Evolutionary conservation across 2,888 invertebrate genomes (phyloP).

Genomic region (Dynastes hyllus): DNA sequence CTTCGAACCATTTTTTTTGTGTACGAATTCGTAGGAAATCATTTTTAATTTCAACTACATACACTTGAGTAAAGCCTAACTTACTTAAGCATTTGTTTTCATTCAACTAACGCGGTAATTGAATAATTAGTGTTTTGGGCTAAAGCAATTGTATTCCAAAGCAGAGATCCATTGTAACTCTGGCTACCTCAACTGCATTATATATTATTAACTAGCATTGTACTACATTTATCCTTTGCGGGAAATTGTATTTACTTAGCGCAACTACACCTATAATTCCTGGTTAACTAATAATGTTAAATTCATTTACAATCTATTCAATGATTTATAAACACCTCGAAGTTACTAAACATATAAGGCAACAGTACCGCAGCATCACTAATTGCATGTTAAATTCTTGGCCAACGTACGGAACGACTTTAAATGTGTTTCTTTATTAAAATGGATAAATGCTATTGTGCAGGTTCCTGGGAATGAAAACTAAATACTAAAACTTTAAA

Average conservation of each 20-base stretch:
- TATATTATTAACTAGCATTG: constrained; percentile 22
- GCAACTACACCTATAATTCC: constrained; percentile 35
- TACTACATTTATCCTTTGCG: constrained; percentile 9
- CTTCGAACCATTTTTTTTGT: too few relatives aligned
- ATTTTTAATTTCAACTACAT: too few relatives aligned
- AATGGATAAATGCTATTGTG: too few relatives aligned
- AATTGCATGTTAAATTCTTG: too few relatives aligned
- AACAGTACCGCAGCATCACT: not conserved
- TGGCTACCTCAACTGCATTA: constrained; percentile 31
- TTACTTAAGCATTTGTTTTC: not conserved
- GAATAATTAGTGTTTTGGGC: too few relatives aligned
- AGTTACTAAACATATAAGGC: not conserved
- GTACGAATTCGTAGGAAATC: too few relatives aligned
- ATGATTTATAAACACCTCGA: not conserved
- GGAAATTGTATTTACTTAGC: constrained; percentile 27
- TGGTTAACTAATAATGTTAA: constrained; percentile 33
- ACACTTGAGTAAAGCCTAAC: too few relatives aligned
- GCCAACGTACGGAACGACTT: too few relatives aligned
- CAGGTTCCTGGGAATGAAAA: too few relatives aligned
- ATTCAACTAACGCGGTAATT: not conserved
- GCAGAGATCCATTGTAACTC: constrained; percentile 12
- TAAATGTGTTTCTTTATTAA: too few relatives aligned
- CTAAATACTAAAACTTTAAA: too few relatives aligned
- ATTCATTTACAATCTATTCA: constrained; percentile 11
- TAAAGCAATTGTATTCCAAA: constrained; percentile 23